Base-by-base conservation (phyloP, 2,888 invertebrate species). In the Harpalus rubripes region DNA sequence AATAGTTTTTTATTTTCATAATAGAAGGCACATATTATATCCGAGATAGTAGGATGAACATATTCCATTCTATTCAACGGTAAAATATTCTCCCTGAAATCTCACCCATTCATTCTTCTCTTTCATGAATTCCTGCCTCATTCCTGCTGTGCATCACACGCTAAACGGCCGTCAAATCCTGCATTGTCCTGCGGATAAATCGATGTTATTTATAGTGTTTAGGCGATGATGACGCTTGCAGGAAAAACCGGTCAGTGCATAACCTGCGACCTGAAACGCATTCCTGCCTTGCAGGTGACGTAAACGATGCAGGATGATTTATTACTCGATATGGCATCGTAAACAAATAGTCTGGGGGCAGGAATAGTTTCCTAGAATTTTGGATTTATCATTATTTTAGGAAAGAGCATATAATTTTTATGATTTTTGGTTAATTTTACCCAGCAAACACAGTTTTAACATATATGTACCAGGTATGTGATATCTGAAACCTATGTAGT, bases 121-220 rank as follows among this genome's bases (percentile, higher is more conserved):
- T 12, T 12, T 52, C 44, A 52, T 56, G n/a, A 56, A 56, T 52
- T 52, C 44, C 7, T 44, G 8, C 58, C 76, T 22, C 56, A 16
- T 12, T 22, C 52, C 78, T 58, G 58, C 78, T 26, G 59, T 80
- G 79, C 59, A 80, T 80, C 79, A 80, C 59, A 58, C 59, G 79
- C 41, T 78, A 80, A 80, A 59, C 59, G 32, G 61, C 79, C 79
- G 79, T 80, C 79, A 80, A 80, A 80, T 80, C 79, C 79, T 22
- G 79, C 79, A 15, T 80, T 80, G 61, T 80, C 12, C 61, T 59
- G 32, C 52, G 63, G 65, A 81, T 81, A 81, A 81, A 81, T 81
- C 81, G 81, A 81, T 81, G 63, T 81, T 81, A 81, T 81, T 81
- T 81, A 81, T 81, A 65, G 65, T 81, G 81, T 81, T 81, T 81